Evolutionary conservation across 2,113 vertebrate species (phyloP).

Genomic region (Elachura formosa): DNA sequence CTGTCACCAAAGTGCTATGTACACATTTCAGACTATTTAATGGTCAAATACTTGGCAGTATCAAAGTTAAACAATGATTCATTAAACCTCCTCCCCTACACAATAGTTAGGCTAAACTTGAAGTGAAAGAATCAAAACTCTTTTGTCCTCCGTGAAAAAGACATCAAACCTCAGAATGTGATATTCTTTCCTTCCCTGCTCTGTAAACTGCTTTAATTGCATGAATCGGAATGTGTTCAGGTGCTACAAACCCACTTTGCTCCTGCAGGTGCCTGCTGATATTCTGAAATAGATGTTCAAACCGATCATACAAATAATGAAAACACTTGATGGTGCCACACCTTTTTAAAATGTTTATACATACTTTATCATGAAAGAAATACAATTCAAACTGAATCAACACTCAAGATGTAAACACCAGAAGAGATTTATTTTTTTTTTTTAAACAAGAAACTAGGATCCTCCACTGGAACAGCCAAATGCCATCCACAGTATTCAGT

Average conservation of each 20-base stretch:
- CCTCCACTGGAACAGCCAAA: background rate
- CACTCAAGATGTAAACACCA: background rate
- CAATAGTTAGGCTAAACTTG: conserved; percentile 81
- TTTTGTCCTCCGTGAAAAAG: conserved; percentile 86
- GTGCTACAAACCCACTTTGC: conserved; percentile 73
- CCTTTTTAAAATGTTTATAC: conserved; percentile 65
- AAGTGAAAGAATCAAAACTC: conserved; percentile 80
- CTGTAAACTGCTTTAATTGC: conserved; percentile 81
- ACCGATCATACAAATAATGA: conserved; percentile 61
- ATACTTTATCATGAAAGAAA: conserved; percentile 30
- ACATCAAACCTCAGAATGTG: conserved; percentile 79
- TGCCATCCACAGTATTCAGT: background rate
- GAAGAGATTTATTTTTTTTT: background rate
- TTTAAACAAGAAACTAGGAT: background rate
- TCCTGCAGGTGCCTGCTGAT: conserved; percentile 73
- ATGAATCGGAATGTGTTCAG: conserved; percentile 80
- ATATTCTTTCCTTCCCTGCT: conserved; percentile 76
- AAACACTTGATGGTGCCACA: conserved; percentile 70
- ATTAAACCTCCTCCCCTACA: conserved; percentile 83
- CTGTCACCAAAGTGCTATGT: conserved; percentile 72
- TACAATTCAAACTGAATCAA: conserved; percentile 6
- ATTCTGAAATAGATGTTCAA: conserved; percentile 52
- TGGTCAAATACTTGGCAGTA: conserved; percentile 81
- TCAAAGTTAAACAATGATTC: conserved; percentile 92
- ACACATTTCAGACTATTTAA: conserved; percentile 78